These are phyloP conservation scores for Trichosurus vulpecula DNA, from an alignment of 2,797 vertebrate species.

Conservation along the genomic window DNA sequence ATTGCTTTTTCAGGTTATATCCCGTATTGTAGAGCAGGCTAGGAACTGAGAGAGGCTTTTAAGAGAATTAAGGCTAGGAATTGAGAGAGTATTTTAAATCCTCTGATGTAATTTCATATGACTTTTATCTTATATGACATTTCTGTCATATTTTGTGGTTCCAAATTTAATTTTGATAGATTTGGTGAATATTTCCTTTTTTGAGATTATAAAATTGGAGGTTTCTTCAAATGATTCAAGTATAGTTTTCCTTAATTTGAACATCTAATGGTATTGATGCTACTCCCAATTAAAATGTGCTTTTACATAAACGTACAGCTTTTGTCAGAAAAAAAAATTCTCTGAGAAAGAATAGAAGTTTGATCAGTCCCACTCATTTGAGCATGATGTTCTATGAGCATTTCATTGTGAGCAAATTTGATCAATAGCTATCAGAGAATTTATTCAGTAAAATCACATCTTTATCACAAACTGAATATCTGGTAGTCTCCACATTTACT, in stretches of 20 bases:
- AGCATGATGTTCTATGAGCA: background rate
- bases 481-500: background rate
- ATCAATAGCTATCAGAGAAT: background rate
- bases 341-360: background rate
- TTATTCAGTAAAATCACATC: slow-evolving; percentile 4
- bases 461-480: slow-evolving; percentile 8
- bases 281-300: background rate
- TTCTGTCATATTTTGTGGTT: background rate
- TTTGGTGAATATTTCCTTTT: background rate
- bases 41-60: background rate
- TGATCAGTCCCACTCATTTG: background rate
- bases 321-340: background rate
- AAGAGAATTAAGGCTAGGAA: background rate
- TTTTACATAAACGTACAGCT: background rate
- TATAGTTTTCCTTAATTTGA: background rate
- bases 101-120: background rate
- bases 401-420: background rate
- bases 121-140: background rate
- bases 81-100: background rate
- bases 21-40: background rate
- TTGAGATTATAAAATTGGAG: background rate
- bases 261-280: background rate
- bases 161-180: background rate
- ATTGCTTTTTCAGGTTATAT: background rate
- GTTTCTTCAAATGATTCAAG: background rate